phyloP scores from a whole-genome alignment of 2,797 vertebrate species.

The Gadopsis marmoratus region DNA sequence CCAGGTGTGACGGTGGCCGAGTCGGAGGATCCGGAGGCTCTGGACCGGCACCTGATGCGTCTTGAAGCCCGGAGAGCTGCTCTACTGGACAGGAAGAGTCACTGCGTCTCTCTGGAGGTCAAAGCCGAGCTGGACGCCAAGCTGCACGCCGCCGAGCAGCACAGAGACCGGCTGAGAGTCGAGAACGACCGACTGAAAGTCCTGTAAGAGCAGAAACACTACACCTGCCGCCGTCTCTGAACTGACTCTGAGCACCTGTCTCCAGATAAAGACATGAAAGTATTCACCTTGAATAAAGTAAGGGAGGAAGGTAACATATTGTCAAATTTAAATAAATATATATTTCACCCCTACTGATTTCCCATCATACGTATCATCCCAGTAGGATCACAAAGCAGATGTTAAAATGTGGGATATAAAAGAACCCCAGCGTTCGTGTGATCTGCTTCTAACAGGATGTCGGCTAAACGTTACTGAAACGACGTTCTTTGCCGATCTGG shows the following conservation, averaged over 20 bases:
- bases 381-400: too few relatives aligned
- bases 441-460: too few relatives aligned
- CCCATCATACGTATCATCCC: too few relatives aligned
- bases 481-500: too few relatives aligned
- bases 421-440: too few relatives aligned
- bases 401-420: too few relatives aligned
- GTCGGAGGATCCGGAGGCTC: constrained; percentile 72
- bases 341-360: too few relatives aligned
- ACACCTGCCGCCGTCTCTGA: background rate
- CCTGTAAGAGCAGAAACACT: constrained; percentile 72
- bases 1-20: constrained; percentile 82
- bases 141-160: constrained; percentile 65
- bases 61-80: constrained; percentile 70
- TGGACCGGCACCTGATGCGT: constrained; percentile 74
- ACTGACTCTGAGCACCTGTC: too few relatives aligned
- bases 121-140: constrained; percentile 77
- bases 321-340: too few relatives aligned
- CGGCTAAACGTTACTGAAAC: too few relatives aligned
- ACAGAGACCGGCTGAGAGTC: constrained; percentile 69
- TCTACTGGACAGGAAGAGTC: constrained; percentile 70
- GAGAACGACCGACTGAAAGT: constrained; percentile 75
- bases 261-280: background rate
- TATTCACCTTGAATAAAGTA: too few relatives aligned
- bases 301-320: too few relatives aligned
- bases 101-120: constrained; percentile 76